phyloP scores from a whole-genome alignment of 2,113 vertebrate species.

The Atherinomorus stipes region DNA sequence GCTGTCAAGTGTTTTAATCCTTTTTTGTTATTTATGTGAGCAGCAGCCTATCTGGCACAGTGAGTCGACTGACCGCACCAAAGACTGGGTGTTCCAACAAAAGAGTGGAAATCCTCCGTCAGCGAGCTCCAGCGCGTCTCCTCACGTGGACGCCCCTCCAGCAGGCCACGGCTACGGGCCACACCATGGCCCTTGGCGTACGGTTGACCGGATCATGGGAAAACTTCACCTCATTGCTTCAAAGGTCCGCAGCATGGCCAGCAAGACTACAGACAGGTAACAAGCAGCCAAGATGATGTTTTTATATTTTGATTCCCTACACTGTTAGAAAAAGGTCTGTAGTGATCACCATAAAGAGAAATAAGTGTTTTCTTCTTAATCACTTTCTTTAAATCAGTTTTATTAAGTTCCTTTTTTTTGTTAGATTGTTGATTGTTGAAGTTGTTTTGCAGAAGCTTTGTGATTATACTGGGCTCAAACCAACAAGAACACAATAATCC shows the following conservation, averaged over 20 bases:
- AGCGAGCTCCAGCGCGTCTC: slow-evolving; percentile 55
- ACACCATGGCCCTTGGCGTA: slow-evolving; percentile 74
- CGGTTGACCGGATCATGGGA: slow-evolving; percentile 82
- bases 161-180: slow-evolving; percentile 37
- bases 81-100: slow-evolving; percentile 90
- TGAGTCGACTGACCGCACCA: slow-evolving; percentile 81
- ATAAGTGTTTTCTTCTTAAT: background rate
- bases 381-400: background rate
- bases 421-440: background rate
- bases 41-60: slow-evolving; percentile 25
- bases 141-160: slow-evolving; percentile 51
- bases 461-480: background rate
- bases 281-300: background rate
- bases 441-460: too few relatives aligned
- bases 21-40: background rate
- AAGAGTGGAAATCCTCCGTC: slow-evolving; percentile 77
- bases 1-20: background rate
- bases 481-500: background rate
- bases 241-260: slow-evolving; percentile 84
- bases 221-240: slow-evolving; percentile 85
- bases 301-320: too few relatives aligned
- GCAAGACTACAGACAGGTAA: slow-evolving; percentile 85
- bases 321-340: too few relatives aligned
- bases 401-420: too few relatives aligned
- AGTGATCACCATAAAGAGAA: too few relatives aligned